These are phyloP conservation scores for Trisateles emortualis DNA, from an alignment of 2,888 invertebrate species.

Conservation along the genomic window DNA sequence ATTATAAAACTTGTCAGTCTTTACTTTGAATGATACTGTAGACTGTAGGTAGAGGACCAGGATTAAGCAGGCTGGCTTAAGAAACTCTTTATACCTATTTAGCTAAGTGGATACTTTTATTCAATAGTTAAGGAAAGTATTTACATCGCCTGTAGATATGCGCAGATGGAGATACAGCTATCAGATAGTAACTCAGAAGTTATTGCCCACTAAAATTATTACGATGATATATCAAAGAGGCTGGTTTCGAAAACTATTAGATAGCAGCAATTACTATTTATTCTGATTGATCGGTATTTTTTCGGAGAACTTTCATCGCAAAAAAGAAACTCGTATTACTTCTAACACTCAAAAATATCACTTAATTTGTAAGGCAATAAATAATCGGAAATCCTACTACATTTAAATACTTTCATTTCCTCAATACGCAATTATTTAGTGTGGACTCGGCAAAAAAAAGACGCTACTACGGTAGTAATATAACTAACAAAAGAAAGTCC, in stretches of 20 bases:
- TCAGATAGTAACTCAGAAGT: not conserved
- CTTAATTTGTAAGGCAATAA: conserved; percentile 11
- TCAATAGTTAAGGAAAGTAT: too few relatives aligned
- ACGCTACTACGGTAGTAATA: conserved; percentile 36
- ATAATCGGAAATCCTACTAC: conserved; percentile 15
- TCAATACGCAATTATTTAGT: conserved; percentile 14
- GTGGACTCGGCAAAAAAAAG: conserved; percentile 9
- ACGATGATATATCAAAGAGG: not conserved
- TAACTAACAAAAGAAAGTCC: conserved; percentile 50
- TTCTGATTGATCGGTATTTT: conserved; percentile 3
- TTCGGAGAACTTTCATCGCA: conserved; percentile 7
- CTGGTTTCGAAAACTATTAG: conserved; percentile 2
- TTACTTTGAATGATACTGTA: too few relatives aligned
- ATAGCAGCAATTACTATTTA: conserved; percentile 2
- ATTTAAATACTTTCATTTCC: conserved; percentile 23
- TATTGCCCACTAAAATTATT: not conserved
- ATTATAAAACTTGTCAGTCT: too few relatives aligned
- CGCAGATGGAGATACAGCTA: not conserved
- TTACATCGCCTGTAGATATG: too few relatives aligned
- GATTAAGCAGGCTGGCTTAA: too few relatives aligned
- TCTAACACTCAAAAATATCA: conserved; percentile 1
- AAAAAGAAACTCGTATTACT: conserved; percentile 5
- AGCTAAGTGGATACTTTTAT: too few relatives aligned
- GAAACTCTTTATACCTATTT: too few relatives aligned
- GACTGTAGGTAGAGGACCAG: too few relatives aligned